Conservation (phyloP, 2,888 invertebrate species). For the Trisateles emortualis region DNA sequence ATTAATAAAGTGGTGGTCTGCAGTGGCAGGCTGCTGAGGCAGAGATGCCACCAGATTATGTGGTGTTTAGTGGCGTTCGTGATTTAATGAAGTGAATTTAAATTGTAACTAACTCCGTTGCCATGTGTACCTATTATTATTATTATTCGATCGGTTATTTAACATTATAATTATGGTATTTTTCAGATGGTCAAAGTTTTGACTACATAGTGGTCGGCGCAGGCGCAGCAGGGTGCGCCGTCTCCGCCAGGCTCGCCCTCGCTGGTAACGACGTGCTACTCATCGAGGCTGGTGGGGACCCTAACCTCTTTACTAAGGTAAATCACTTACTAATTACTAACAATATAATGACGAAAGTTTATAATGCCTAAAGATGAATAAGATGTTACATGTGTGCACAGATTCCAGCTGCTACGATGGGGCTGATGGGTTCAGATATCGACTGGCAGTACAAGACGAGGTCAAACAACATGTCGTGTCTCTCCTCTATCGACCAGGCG, state of each 20-base stretch:
- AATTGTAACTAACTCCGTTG: no score
- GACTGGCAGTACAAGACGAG: slow-evolving; percentile 67
- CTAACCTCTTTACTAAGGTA: slow-evolving; percentile 53
- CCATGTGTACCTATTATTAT: no score
- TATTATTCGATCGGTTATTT: background rate
- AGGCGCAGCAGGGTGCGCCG: slow-evolving; percentile 68
- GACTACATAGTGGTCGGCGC: slow-evolving; percentile 84
- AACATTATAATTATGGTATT: background rate
- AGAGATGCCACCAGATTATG: no score
- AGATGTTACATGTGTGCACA: slow-evolving; percentile 24
- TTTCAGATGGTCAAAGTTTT: slow-evolving; percentile 64
- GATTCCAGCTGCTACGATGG: slow-evolving; percentile 57
- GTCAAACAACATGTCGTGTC: slow-evolving; percentile 68
- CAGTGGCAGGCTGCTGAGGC: no score
- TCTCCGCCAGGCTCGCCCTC: slow-evolving; percentile 64
- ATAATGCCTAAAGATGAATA: no score
- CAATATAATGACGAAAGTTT: no score
- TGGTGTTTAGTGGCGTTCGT: no score
- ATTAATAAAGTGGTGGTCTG: no score
- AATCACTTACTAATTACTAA: no score
- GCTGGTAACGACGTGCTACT: slow-evolving; percentile 60
- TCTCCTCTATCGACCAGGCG: slow-evolving; percentile 48
- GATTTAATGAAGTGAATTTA: no score
- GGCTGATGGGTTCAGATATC: slow-evolving; percentile 52
- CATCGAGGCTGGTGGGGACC: slow-evolving; percentile 67